Conservation (phyloP, 2,113 vertebrate genomes). For the Malaclemys terrapin region DNA sequence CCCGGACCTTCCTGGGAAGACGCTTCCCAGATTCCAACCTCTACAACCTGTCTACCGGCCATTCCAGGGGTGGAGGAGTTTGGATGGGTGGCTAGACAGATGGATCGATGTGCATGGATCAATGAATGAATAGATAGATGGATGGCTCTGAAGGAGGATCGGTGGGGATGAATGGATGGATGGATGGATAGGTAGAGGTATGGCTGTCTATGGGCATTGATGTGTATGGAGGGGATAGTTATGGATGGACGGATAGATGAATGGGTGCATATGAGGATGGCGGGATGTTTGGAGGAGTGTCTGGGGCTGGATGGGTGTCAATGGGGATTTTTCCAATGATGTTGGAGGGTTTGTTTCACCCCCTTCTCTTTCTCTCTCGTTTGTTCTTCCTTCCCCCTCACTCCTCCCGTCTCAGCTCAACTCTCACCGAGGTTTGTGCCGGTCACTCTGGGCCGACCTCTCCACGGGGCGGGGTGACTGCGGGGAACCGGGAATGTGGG, state of each 20-base stretch:
- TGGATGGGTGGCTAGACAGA: no score
- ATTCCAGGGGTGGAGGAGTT: not conserved
- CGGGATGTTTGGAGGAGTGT: no score
- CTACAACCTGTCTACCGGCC: rapidly evolving
- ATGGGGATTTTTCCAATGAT: not conserved
- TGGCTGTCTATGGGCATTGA: not conserved
- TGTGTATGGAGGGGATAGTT: not conserved
- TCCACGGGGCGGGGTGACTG: no score
- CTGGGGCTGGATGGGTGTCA: no score
- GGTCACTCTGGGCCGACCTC: not conserved
- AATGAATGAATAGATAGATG: not conserved
- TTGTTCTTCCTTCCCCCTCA: not conserved
- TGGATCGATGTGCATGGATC: no score
- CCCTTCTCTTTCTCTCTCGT: not conserved
- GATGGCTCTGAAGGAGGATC: not conserved
- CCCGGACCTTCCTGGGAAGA: not conserved
- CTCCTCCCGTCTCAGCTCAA: not conserved
- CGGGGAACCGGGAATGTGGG: not conserved
- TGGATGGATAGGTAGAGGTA: not conserved
- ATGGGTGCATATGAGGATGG: not conserved
- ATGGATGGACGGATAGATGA: not conserved
- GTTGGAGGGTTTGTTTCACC: not conserved
- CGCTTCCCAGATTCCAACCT: not conserved
- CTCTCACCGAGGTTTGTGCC: not conserved
- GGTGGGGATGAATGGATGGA: no score